Conservation (phyloP, 1,140 invertebrate genomes). For the Hycleus cichorii region DNA sequence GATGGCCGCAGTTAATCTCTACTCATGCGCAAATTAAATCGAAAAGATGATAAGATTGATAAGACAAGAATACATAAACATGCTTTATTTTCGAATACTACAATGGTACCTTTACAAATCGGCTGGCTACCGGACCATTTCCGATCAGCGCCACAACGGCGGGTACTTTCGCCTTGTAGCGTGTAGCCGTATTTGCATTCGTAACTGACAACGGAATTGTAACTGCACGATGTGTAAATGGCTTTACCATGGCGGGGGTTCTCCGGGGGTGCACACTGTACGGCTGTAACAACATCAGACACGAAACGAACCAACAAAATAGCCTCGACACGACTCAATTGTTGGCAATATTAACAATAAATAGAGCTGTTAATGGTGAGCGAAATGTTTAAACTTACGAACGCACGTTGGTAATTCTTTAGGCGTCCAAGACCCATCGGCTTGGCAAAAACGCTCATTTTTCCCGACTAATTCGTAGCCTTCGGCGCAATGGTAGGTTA, state of each 20-base stretch:
- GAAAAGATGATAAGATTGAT: constrained; percentile 4
- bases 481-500: constrained; percentile 87
- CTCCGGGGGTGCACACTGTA: constrained; percentile 80
- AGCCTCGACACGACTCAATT: neutral
- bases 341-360: neutral
- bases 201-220: constrained; percentile 88
- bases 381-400: constrained; percentile 50
- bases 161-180: constrained; percentile 76
- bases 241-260: constrained; percentile 86
- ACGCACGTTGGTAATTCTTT: constrained; percentile 83
- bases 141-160: constrained; percentile 83
- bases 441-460: constrained; percentile 73
- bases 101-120: constrained; percentile 67
- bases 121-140: constrained; percentile 85
- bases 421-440: constrained; percentile 83
- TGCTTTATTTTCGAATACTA: too few relatives aligned
- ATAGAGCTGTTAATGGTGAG: neutral
- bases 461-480: constrained; percentile 87
- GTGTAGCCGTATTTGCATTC: constrained; percentile 89
- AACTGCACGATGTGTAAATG: constrained; percentile 85
- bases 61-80: too few relatives aligned
- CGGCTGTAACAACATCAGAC: constrained; percentile 66
- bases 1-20: constrained; percentile 93
- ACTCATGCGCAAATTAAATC: constrained; percentile 23
- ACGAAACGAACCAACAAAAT: constrained; percentile 24